Evolutionary conservation across 2,113 vertebrate species (phyloP), one percentile per base, ranked within the genome.

Genomic region (Salminus brasiliensis): DNA sequence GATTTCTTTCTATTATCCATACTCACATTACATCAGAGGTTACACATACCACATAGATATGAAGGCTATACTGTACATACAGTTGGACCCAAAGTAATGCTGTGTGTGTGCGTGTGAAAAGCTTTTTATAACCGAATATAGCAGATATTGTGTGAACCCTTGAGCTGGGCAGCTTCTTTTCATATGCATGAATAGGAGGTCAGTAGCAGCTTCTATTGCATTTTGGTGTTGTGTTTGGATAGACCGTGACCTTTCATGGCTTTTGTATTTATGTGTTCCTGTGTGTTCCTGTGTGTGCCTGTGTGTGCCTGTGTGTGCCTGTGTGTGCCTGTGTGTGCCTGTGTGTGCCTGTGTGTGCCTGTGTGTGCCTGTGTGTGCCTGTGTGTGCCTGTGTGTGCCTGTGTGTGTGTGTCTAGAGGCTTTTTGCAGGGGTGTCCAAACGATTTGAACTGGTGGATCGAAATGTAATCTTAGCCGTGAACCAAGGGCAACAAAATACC

Each of bases 391-490:
- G n/a, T n/a, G n/a, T n/a, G n/a, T n/a, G n/a, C n/a, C 13, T 32
- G 29, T 30, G 74, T 43, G 52, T 34, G 18, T 49, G 5, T 72
- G 25, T 66, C 13, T 18, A 16, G 25, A n/a, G 43, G 32, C 9
- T 18, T 39, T n/a, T 18, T 39, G 59, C 34, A n/a, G 21, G 9
- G 9, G 32, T 66, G 34, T 59, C 4, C 15, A 59, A 41, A 21
- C 18, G n/a, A 9, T 62, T 74, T 62, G 21, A 62, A 62, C 36
- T 3, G 2, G 16, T 6, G 11, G 27, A 30, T 62, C 25, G 5
- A 74, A 45, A 27, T 45, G 30, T 74, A 74, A 62, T 74, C 25
- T 62, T 60, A 62, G 27, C 57, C 29, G 23, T 43, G 55, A 45
- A 8, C 39, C 15, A 18, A 30, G 39, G 72, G 39, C 32, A 27